Conservation (phyloP, 2,113 vertebrate genomes). For the Istiophorus platypterus region DNA sequence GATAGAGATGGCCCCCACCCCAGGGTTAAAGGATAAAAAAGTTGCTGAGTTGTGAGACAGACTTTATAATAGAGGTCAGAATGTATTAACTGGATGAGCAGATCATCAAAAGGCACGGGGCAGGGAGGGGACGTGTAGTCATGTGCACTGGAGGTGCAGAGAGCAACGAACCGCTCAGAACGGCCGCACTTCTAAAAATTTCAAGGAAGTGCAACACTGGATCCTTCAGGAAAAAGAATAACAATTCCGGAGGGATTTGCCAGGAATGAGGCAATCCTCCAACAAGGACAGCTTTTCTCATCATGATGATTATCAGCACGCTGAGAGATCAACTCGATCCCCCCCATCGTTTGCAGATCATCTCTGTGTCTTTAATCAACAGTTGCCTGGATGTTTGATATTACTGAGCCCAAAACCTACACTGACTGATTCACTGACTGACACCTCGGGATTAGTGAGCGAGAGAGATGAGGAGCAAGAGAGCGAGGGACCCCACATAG, state of each 20-base stretch:
- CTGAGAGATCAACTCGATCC: background rate
- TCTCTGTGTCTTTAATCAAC: conserved; percentile 41
- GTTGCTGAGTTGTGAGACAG: conserved; percentile 44
- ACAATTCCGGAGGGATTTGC: background rate
- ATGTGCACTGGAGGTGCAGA: conserved; percentile 22
- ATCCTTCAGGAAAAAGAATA: background rate
- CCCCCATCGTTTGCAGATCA: conserved; percentile 16
- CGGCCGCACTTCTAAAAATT: conserved; percentile 36
- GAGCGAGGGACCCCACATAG: conserved; percentile 19
- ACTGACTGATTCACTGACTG: conserved; percentile 11
- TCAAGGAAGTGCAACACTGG: background rate
- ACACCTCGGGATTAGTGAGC: conserved; percentile 52
- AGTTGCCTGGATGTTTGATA: conserved; percentile 20
- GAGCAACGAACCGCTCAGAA: conserved; percentile 14
- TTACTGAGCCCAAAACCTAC: background rate
- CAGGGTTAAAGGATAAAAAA: conserved; percentile 44
- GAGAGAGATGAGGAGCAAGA: conserved; percentile 4
- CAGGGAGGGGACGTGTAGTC: conserved; percentile 13
- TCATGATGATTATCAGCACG: conserved; percentile 2
- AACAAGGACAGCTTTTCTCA: background rate
- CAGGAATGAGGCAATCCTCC: background rate
- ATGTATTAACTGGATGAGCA: conserved; percentile 54
- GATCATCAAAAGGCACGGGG: conserved; percentile 52
- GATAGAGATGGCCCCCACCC: background rate
- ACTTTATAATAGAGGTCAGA: conserved; percentile 43